Evolutionary conservation across 2,888 invertebrate species (phyloP).

Genomic region (Amorpha juglandis): DNA sequence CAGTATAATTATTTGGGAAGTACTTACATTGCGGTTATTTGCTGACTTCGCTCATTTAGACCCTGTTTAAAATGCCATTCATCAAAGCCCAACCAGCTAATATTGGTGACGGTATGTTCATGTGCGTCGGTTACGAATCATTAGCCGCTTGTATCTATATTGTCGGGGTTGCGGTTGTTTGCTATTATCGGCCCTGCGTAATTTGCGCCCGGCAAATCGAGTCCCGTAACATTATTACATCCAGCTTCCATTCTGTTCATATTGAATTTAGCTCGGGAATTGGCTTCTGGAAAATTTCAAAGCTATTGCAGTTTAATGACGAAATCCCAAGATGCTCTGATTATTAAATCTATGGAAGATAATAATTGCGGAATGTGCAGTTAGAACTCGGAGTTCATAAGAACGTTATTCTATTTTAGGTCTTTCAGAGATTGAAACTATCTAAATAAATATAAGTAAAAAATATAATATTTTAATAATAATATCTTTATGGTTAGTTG

Average conservation of each 20-base stretch:
- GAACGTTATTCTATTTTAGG: not conserved
- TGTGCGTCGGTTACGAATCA: conserved; percentile 29
- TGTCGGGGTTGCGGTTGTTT: conserved; percentile 24
- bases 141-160: conserved; percentile 18
- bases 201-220: conserved; percentile 42
- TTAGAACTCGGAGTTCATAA: not conserved
- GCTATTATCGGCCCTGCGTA: conserved; percentile 31
- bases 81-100: not conserved
- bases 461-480: no score
- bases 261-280: conserved; percentile 23
- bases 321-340: not conserved
- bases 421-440: not conserved
- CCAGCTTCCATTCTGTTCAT: conserved; percentile 21
- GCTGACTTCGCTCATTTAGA: no score
- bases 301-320: conserved; percentile 12
- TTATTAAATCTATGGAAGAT: not conserved
- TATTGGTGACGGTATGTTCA: not conserved
- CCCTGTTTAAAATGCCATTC: not conserved
- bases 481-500: no score
- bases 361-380: not conserved
- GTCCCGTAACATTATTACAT: conserved; percentile 29
- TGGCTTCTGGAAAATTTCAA: conserved; percentile 20
- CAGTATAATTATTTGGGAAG: no score
- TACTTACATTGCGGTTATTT: no score
- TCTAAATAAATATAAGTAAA: no score